A percentile compares a stretch with the other conserved stretches of the same genome.
phyloP scores from a whole-genome alignment of 2,113 vertebrate genomes.

The Reinhardtius hippoglossoides region DNA sequence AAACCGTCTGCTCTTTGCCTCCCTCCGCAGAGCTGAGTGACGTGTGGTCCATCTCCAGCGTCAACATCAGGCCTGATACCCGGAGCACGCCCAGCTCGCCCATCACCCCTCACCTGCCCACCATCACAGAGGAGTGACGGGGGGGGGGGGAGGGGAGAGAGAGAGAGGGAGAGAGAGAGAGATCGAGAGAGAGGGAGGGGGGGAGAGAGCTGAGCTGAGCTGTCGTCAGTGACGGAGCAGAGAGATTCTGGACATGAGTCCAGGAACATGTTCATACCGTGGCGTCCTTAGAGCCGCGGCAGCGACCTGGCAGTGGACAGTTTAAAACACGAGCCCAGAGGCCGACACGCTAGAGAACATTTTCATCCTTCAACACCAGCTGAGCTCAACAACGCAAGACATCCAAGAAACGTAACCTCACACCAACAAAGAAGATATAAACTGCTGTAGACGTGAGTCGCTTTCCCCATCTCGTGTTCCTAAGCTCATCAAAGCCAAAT shows the following conservation, averaged over 20 bases:
- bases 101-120: constrained; percentile 73
- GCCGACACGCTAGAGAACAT: constrained; percentile 10
- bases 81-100: constrained; percentile 71
- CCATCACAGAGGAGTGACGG: constrained; percentile 79
- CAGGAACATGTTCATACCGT: neutral
- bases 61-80: constrained; percentile 71
- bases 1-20: constrained; percentile 13
- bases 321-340: neutral
- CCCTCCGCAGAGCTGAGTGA: constrained; percentile 80
- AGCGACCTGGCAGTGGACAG: neutral
- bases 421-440: neutral
- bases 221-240: neutral
- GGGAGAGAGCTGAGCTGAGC: neutral
- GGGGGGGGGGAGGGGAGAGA: neutral
- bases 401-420: neutral
- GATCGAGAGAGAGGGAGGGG: neutral
- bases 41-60: constrained; percentile 84
- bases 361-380: constrained; percentile 21
- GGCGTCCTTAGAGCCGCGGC: no score
- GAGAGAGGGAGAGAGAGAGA: neutral
- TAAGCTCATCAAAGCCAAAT: constrained; percentile 7
- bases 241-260: neutral
- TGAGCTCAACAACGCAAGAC: constrained; percentile 17
- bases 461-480: constrained; percentile 14
- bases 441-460: constrained; percentile 12